phyloP scores from a whole-genome alignment of 2,797 vertebrate species.

The Siniperca undulata region DNA sequence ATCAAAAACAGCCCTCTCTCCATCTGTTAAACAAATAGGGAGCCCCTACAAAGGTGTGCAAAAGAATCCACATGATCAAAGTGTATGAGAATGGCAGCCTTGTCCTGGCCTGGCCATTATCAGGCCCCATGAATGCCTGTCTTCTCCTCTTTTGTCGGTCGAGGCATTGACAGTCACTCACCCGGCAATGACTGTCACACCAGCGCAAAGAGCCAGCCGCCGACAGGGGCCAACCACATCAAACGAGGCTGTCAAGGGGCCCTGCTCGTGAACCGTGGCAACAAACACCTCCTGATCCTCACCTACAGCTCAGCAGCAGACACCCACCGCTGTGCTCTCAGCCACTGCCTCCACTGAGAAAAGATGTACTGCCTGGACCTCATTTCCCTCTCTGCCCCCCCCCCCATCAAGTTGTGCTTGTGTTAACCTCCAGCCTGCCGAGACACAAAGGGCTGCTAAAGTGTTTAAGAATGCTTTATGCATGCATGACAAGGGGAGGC shows the following conservation, averaged over 20 bases:
- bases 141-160: conserved; percentile 87
- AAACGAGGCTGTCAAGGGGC: conserved; percentile 84
- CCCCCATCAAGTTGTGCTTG: conserved; percentile 80
- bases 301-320: conserved; percentile 85
- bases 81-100: conserved; percentile 83
- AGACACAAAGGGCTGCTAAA: conserved; percentile 82
- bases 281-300: conserved; percentile 87
- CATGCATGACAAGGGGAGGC: conserved; percentile 77
- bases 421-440: conserved; percentile 81
- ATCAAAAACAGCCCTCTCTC: conserved; percentile 78
- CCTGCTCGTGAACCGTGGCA: conserved; percentile 85
- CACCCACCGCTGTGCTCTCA: conserved; percentile 81
- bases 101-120: conserved; percentile 85
- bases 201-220: conserved; percentile 84
- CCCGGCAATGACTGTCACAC: conserved; percentile 90
- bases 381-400: conserved; percentile 70
- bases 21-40: conserved; percentile 86
- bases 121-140: conserved; percentile 86
- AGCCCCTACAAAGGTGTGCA: conserved; percentile 85
- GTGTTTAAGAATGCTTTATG: conserved; percentile 84
- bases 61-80: conserved; percentile 86
- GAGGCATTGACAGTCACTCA: conserved; percentile 88
- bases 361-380: conserved; percentile 83
- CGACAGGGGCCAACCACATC: conserved; percentile 87
- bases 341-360: conserved; percentile 83